Evolutionary conservation across 2,888 invertebrate species (phyloP).

Genomic region (Rhodophaea formosa): DNA sequence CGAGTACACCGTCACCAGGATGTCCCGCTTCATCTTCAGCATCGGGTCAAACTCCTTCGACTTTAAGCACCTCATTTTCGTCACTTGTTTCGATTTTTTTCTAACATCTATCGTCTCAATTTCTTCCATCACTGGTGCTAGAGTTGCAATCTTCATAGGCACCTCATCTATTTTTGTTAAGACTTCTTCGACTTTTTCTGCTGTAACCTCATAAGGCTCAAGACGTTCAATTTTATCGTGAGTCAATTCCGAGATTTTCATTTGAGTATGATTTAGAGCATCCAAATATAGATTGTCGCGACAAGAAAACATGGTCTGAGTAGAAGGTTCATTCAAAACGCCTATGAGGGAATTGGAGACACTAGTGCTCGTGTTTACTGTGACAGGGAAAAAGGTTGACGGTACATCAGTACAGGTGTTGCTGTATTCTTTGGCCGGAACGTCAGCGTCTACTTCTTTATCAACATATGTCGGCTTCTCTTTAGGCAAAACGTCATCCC

Average conservation of each 20-base stretch:
- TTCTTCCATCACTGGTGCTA: neutral
- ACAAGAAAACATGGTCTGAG: slow-evolving; percentile 42
- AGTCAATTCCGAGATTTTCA: slow-evolving; percentile 35
- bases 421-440: slow-evolving; percentile 36
- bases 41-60: slow-evolving; percentile 43
- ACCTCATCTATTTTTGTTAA: slow-evolving; percentile 23
- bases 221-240: slow-evolving; percentile 22
- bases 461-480: slow-evolving; percentile 38
- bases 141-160: slow-evolving; percentile 14
- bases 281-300: slow-evolving; percentile 34
- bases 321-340: slow-evolving; percentile 45
- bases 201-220: slow-evolving; percentile 22
- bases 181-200: slow-evolving; percentile 21
- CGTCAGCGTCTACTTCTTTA: slow-evolving; percentile 53
- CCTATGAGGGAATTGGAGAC: slow-evolving; percentile 42
- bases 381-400: slow-evolving; percentile 41
- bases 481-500: slow-evolving; percentile 15
- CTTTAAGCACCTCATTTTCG: slow-evolving; percentile 18
- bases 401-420: slow-evolving; percentile 50
- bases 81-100: neutral
- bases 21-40: slow-evolving; percentile 64
- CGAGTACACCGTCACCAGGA: slow-evolving; percentile 69
- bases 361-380: slow-evolving; percentile 38
- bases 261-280: slow-evolving; percentile 27
- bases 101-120: neutral